phyloP scores from a whole-genome alignment of 1,140 invertebrate species.

The Dreissena rostriformis region DNA sequence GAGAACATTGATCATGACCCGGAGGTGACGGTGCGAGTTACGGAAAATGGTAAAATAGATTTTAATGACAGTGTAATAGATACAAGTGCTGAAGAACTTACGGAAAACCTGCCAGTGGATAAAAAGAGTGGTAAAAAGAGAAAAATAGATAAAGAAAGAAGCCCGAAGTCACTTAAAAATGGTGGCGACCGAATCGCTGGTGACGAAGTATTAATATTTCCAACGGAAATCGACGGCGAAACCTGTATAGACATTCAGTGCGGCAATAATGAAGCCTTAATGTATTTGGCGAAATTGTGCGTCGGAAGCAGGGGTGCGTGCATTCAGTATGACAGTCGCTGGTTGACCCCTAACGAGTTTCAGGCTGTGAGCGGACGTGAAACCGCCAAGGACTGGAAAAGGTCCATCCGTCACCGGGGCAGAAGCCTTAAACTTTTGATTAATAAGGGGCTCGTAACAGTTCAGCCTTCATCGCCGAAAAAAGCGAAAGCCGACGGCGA shows the following conservation, averaged over 20 bases:
- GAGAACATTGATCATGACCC: constrained; percentile 12
- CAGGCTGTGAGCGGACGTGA: constrained; percentile 82
- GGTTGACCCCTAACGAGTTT: constrained; percentile 83
- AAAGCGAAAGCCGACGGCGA: neutral
- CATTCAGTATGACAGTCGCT: constrained; percentile 79
- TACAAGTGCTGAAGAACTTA: neutral
- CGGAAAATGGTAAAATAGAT: constrained; percentile 38
- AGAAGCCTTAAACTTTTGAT: constrained; percentile 82
- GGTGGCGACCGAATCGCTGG: constrained; percentile 38
- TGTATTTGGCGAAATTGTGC: constrained; percentile 80
- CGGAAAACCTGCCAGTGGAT: neutral
- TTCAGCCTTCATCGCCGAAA: constrained; percentile 69
- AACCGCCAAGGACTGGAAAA: constrained; percentile 84
- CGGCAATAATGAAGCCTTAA: constrained; percentile 78
- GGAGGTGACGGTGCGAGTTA: constrained; percentile 35
- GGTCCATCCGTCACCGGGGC: constrained; percentile 82
- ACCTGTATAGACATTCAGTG: constrained; percentile 81
- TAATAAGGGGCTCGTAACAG: constrained; percentile 81
- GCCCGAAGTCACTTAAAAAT: neutral
- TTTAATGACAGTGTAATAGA: constrained; percentile 1
- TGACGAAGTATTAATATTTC: constrained; percentile 77
- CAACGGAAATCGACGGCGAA: constrained; percentile 78
- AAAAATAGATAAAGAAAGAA: constrained; percentile 37
- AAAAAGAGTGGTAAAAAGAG: constrained; percentile 10
- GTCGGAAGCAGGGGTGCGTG: constrained; percentile 82